Evolutionary conservation across 2,797 vertebrate species (phyloP).

Genomic region (Chelonia mydas): DNA sequence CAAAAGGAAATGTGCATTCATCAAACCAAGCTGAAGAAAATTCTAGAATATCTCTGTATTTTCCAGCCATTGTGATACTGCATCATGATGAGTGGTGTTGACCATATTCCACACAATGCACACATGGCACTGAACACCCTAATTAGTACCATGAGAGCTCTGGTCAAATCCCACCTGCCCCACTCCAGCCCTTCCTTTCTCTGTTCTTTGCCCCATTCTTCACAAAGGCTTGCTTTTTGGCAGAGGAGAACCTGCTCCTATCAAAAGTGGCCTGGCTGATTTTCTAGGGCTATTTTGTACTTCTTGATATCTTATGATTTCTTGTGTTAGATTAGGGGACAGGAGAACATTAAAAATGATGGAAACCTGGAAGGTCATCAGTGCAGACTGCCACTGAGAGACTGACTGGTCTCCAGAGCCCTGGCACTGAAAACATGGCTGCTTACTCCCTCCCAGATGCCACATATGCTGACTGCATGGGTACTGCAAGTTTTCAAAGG

Average conservation of each 20-base stretch:
- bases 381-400: background rate
- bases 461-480: background rate
- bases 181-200: background rate
- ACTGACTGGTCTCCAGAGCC: background rate
- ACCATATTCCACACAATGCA: background rate
- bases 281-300: background rate
- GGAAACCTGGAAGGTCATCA: background rate
- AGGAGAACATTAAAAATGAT: background rate
- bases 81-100: background rate
- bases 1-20: background rate
- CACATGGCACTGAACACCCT: background rate
- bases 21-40: background rate
- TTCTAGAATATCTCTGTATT: background rate
- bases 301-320: background rate
- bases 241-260: background rate
- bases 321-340: rapidly evolving
- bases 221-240: background rate
- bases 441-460: background rate
- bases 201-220: background rate
- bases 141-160: background rate
- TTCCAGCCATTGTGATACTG: background rate
- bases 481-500: background rate
- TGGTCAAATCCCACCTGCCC: background rate
- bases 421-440: background rate
- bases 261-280: background rate